Conservation (phyloP, 1,140 invertebrate genomes). For the Bombus fervidus region DNA sequence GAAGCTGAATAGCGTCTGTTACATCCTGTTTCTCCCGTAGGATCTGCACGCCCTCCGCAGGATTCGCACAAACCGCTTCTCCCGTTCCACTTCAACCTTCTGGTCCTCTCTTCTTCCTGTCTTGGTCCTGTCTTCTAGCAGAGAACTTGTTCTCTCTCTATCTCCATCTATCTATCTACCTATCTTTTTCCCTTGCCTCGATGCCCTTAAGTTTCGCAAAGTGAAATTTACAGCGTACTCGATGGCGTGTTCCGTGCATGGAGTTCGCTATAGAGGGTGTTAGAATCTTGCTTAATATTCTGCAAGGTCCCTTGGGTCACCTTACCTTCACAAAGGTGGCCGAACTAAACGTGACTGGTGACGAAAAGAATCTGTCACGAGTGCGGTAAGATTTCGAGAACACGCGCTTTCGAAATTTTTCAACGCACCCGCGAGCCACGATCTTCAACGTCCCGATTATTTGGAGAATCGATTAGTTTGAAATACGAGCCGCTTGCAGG, state of each 20-base stretch:
- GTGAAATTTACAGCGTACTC: constrained; percentile 78
- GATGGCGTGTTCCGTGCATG: constrained; percentile 66
- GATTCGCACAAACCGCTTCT: too few relatives aligned
- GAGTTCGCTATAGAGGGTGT: constrained; percentile 48
- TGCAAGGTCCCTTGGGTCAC: constrained; percentile 64
- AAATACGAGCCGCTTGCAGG: too few relatives aligned
- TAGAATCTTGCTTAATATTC: constrained; percentile 77
- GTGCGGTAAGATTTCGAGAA: background rate
- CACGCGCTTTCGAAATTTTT: background rate
- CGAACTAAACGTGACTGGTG: background rate
- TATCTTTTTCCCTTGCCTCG: too few relatives aligned
- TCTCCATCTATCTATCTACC: background rate
- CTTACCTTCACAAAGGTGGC: constrained; percentile 53
- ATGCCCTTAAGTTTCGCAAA: constrained; percentile 74
- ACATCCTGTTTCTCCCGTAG: constrained; percentile 18
- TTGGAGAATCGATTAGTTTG: too few relatives aligned
- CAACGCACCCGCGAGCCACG: too few relatives aligned
- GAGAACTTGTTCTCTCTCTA: constrained; percentile 32
- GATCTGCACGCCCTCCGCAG: background rate
- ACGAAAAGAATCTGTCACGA: background rate
- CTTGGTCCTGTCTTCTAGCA: constrained; percentile 27
- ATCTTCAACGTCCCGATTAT: too few relatives aligned
- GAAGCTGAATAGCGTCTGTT: constrained; percentile 45
- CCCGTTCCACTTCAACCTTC: background rate
- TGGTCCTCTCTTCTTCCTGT: background rate